Conservation (phyloP, 92 coral and sea anemone species). For the Nematostella vectensis region DNA sequence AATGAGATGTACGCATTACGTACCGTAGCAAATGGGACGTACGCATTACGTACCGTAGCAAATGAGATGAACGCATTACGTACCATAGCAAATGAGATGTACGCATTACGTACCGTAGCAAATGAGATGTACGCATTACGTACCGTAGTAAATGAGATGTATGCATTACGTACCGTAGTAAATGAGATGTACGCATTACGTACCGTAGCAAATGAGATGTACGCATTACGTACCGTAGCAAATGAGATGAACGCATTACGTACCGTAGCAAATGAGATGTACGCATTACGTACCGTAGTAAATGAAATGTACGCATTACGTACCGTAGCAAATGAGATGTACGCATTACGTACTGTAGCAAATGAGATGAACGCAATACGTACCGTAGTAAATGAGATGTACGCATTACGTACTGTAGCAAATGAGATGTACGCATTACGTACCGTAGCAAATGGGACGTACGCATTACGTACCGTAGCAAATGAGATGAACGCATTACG, state of each 20-base stretch:
- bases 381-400: too few relatives aligned
- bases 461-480: slow-evolving; percentile 61
- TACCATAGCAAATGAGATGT: slow-evolving; percentile 53
- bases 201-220: slow-evolving; percentile 54
- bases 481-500: slow-evolving; percentile 17
- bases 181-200: slow-evolving; percentile 17
- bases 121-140: slow-evolving; percentile 17
- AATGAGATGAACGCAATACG: slow-evolving; percentile 48
- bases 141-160: slow-evolving; percentile 52
- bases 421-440: slow-evolving; percentile 17
- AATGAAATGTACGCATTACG: slow-evolving; percentile 18
- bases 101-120: slow-evolving; percentile 61
- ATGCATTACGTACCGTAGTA: slow-evolving; percentile 59
- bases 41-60: slow-evolving; percentile 61
- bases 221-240: slow-evolving; percentile 61
- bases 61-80: slow-evolving; percentile 17
- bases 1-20: slow-evolving; percentile 17
- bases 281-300: slow-evolving; percentile 59
- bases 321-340: slow-evolving; percentile 54
- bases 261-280: slow-evolving; percentile 54
- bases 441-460: slow-evolving; percentile 55
- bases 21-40: slow-evolving; percentile 55
- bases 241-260: slow-evolving; percentile 17
- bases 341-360: slow-evolving; percentile 59
- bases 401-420: slow-evolving; percentile 59